phyloP scores from a whole-genome alignment of 2,113 vertebrate genomes.

The Ammospiza nelsoni region DNA sequence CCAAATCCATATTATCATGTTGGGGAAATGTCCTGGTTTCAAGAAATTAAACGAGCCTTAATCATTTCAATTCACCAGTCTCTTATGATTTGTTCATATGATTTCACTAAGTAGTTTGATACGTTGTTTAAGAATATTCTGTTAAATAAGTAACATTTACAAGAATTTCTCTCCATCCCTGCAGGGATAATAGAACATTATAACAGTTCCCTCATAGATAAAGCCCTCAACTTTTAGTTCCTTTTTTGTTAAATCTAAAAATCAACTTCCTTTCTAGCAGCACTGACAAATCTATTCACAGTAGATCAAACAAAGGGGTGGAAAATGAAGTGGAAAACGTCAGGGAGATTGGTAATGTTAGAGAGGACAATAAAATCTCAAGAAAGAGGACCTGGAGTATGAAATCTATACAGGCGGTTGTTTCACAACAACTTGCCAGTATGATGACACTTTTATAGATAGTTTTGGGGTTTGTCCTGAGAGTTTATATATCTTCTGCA shows the following conservation, averaged over 20 bases:
- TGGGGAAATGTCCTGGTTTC: constrained; percentile 32
- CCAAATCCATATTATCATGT: constrained; percentile 14
- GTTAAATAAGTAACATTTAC: constrained; percentile 69
- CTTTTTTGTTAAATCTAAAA: constrained; percentile 45
- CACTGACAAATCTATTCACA: constrained; percentile 22
- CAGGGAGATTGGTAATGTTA: neutral
- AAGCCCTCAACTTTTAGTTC: constrained; percentile 49
- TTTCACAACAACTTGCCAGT: neutral
- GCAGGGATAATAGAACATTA: constrained; percentile 61
- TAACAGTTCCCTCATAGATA: constrained; percentile 38
- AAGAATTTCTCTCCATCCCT: constrained; percentile 47
- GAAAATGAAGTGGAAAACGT: neutral
- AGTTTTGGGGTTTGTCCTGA: neutral
- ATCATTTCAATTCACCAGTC: constrained; percentile 45
- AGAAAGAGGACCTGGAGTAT: neutral
- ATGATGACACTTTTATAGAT: neutral
- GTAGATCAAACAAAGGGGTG: constrained; percentile 1
- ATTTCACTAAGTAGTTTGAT: constrained; percentile 54
- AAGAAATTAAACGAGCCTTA: constrained; percentile 29
- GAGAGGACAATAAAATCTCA: neutral
- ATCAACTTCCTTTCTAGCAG: constrained; percentile 38
- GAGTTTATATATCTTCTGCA: neutral
- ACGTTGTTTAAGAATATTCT: constrained; percentile 58
- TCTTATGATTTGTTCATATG: constrained; percentile 41
- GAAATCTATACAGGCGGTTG: neutral